Percentiles rank a stretch among this genome's conserved stretches.
Evolutionary conservation across 1,140 invertebrate genomes (phyloP).

Genomic region (Arctopsyche grandis): DNA sequence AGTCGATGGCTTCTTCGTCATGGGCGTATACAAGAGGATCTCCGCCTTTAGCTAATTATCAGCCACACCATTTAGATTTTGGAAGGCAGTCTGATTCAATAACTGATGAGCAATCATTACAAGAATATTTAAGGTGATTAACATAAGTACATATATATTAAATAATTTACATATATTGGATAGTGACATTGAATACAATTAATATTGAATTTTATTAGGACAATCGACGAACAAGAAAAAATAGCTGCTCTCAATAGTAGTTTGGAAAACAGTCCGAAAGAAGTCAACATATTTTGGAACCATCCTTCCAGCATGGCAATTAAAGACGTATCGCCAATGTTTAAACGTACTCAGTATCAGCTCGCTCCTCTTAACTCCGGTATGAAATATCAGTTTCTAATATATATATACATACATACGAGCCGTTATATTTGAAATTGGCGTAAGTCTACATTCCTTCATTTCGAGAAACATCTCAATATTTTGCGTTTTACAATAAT

Average conservation of each 20-base stretch:
- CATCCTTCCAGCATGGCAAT: constrained; percentile 66
- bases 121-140: constrained; percentile 60
- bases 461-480: not conserved
- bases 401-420: too few relatives aligned
- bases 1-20: constrained; percentile 42
- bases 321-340: constrained; percentile 66
- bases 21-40: constrained; percentile 50
- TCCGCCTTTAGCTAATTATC: constrained; percentile 47
- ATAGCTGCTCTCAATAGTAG: constrained; percentile 53
- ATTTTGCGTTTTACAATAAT: not conserved
- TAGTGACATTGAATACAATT: too few relatives aligned
- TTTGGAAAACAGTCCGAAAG: constrained; percentile 54
- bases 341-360: constrained; percentile 68
- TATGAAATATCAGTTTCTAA: constrained; percentile 58
- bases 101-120: constrained; percentile 62
- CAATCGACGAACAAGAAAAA: constrained; percentile 51
- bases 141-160: not conserved
- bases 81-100: constrained; percentile 54
- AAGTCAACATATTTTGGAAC: constrained; percentile 67
- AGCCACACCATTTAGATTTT: constrained; percentile 47
- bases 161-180: too few relatives aligned
- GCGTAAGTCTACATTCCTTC: constrained; percentile 2
- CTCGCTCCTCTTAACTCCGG: constrained; percentile 65
- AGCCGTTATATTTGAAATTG: too few relatives aligned
- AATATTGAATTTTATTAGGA: constrained; percentile 55